Evolutionary conservation across 2,797 vertebrate genomes (phyloP).

Genomic region (Karalla daura): DNA sequence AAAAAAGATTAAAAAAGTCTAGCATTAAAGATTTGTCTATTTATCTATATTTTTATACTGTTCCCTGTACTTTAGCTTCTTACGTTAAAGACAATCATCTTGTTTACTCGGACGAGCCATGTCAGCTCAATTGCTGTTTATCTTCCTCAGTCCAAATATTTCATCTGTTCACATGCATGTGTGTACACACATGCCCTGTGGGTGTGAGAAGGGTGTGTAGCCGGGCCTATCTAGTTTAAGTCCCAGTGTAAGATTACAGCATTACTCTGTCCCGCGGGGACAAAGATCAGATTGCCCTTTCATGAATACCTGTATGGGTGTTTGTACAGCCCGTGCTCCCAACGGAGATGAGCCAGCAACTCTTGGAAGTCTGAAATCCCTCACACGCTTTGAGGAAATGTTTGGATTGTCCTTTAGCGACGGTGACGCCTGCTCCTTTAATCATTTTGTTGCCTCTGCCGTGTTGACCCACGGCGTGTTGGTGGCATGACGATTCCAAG

Average conservation of each 20-base stretch:
- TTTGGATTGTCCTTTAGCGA: neutral
- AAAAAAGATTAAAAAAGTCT: no score
- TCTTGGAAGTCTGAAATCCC: conserved; percentile 27
- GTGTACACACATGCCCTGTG: conserved; percentile 10
- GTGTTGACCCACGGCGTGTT: neutral
- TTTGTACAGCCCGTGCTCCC: conserved; percentile 42
- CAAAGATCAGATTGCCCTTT: conserved; percentile 77
- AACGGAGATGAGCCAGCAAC: conserved; percentile 31
- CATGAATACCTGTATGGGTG: conserved; percentile 36
- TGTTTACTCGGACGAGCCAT: no score
- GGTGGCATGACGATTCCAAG: conserved; percentile 3
- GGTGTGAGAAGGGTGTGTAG: conserved; percentile 67
- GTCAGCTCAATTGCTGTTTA: neutral
- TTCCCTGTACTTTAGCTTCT: neutral
- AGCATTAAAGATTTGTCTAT: no score
- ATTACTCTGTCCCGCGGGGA: conserved; percentile 63
- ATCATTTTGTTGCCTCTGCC: neutral
- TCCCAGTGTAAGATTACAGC: conserved; percentile 71
- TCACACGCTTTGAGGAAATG: neutral
- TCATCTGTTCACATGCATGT: conserved; percentile 1
- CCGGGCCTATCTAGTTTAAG: conserved; percentile 59
- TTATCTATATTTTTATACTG: no score
- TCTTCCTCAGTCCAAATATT: neutral
- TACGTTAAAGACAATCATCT: no score
- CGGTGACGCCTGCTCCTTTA: conserved; percentile 4